Evolutionary conservation across 2,797 vertebrate genomes (phyloP).

Genomic region (Clarias fuscus): DNA sequence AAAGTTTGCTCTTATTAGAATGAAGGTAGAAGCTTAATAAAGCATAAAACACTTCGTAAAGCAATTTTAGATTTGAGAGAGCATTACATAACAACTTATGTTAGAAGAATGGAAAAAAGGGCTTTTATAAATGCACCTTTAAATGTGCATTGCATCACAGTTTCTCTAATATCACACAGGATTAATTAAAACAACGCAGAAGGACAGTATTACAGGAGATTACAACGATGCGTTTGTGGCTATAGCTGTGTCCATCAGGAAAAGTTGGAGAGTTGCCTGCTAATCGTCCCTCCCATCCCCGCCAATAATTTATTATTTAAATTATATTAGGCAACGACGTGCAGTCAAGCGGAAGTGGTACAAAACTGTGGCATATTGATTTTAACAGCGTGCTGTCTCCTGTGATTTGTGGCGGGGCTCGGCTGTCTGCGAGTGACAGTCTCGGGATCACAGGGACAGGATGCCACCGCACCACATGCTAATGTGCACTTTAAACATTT

Average conservation of each 20-base stretch:
- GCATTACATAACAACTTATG: neutral
- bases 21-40: neutral
- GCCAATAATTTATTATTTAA: slow-evolving; percentile 75
- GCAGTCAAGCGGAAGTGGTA: slow-evolving; percentile 66
- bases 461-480: slow-evolving; percentile 58
- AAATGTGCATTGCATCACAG: neutral
- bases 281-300: slow-evolving; percentile 47
- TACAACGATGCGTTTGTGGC: slow-evolving; percentile 33
- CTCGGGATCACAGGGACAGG: slow-evolving; percentile 66
- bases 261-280: slow-evolving; percentile 54
- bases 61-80: neutral
- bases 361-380: slow-evolving; percentile 75
- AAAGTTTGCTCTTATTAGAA: neutral
- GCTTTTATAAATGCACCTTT: neutral
- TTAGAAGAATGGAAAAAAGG: neutral
- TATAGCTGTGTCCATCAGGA: slow-evolving; percentile 36
- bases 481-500: slow-evolving; percentile 72
- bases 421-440: slow-evolving; percentile 52
- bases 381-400: slow-evolving; percentile 58
- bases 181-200: neutral
- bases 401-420: slow-evolving; percentile 50
- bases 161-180: neutral
- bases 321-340: slow-evolving; percentile 69
- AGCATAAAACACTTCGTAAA: neutral
- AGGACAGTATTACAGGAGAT: no score